Base-by-base conservation (phyloP, 2,888 invertebrate genomes). In the Sinotaia quadrata region DNA sequence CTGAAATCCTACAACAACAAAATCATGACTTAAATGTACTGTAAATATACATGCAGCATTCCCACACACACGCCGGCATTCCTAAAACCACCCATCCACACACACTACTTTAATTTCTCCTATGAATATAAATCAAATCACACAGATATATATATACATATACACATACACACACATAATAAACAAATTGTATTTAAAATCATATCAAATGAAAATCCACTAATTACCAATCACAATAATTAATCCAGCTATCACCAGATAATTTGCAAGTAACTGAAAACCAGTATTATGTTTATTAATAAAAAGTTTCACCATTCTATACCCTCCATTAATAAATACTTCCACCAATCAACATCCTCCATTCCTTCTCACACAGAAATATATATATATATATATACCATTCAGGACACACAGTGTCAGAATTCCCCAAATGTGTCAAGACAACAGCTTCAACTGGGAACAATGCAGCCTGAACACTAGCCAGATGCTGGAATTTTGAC, bases 391-490 rank as follows among this genome's bases (percentile, higher is more conserved):
- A 56, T 8, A 24, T 52, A 10, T 5, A 49, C 49, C 49, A 21
- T 7, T 49, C 49, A 1, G 49, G 21, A 4, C 24, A 15, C 36
- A 51, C 36, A 59, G 1, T 29, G 29, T 2, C 27, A 4, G 34
- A 2, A 2, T 29, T 8, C 21, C 27, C 41, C 8, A 18, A 5
- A 27, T 41, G 8, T 12, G 33, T 41, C 18, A 72, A 33, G 27
- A 65, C 49, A 29, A 72, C 4, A 15, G 67, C 62, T 7, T 72
- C 63, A 51, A 69, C 41, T 4, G 58, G 37, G 44, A 72, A 72
- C 27, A 54, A n/a, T 24, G 52, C 56, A 27, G 61, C 27, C 51
- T 63, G 33, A 4, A 65, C 49, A 41, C 41, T 47, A n/a, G 61
- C 61, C 24, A 62, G 18, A 27, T 56, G 47, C 15, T 27, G 21